Conservation (phyloP, 1,140 invertebrate species). For the Campoletis sonorensis region DNA sequence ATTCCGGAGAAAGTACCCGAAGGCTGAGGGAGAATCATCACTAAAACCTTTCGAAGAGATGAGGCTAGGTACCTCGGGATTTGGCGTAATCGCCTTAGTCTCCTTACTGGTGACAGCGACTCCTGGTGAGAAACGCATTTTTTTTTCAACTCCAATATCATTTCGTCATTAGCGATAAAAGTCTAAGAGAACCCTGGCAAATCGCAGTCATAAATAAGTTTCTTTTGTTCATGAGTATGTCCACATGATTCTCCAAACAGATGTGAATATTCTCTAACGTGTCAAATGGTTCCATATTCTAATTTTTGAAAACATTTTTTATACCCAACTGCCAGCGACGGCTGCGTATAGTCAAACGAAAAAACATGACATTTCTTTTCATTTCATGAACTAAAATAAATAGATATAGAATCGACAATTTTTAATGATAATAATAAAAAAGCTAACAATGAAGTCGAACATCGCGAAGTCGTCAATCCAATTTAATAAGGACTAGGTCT, state of each 20-base stretch:
- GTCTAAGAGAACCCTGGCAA: no score
- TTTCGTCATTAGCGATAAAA: not conserved
- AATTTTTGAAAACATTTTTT: no score
- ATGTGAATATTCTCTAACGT: no score
- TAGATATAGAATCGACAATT: no score
- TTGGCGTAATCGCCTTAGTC: constrained; percentile 72
- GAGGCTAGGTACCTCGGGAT: constrained; percentile 64
- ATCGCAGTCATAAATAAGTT: not conserved
- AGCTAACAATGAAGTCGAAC: not conserved
- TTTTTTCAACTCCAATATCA: not conserved
- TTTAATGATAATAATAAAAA: not conserved
- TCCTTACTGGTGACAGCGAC: constrained; percentile 64
- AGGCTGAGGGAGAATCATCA: constrained; percentile 62
- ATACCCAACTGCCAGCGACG: no score
- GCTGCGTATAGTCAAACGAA: no score
- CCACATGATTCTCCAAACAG: no score
- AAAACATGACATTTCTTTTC: no score
- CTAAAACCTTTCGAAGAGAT: constrained; percentile 64
- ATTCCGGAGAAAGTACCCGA: constrained; percentile 66
- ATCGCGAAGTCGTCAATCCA: no score
- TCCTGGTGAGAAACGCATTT: constrained; percentile 58
- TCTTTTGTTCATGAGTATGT: not conserved
- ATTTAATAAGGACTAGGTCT: no score
- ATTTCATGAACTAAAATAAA: no score
- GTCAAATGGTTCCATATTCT: no score